These are phyloP conservation scores for Aptenodytes patagonicus DNA, from an alignment of 2,113 vertebrate species.

Conservation along the genomic window DNA sequence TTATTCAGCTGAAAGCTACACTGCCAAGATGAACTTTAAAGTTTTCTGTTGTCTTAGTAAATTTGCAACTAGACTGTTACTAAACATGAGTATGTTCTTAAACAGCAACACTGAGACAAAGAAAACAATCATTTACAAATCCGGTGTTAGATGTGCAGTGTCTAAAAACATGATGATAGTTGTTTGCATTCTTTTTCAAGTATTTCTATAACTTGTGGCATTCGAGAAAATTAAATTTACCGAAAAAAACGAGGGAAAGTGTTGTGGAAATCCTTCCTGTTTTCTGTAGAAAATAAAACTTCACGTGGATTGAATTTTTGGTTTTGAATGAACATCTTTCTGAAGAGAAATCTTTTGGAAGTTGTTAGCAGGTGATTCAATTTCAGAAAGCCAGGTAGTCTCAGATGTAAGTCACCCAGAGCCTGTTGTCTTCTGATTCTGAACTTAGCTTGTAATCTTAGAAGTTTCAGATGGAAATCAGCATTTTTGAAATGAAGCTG, in stretches of 20 bases:
- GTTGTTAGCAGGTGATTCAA: neutral
- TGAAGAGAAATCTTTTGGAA: neutral
- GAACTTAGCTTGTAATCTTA: neutral
- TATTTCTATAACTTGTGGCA: neutral
- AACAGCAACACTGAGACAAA: neutral
- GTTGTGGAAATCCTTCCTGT: neutral
- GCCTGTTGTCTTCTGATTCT: neutral
- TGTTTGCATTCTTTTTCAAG: neutral
- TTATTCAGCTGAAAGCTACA: neutral
- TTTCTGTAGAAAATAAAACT: neutral
- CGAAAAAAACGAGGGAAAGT: neutral
- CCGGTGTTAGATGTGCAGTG: neutral
- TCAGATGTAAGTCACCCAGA: neutral
- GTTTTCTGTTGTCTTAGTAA: neutral
- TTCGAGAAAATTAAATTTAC: neutral
- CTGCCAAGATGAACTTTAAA: neutral
- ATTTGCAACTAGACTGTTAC: neutral
- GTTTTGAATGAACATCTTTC: neutral
- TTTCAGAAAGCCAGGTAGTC: neutral
- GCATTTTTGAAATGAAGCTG: neutral
- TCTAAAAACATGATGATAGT: neutral
- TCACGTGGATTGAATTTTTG: neutral
- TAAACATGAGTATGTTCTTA: neutral
- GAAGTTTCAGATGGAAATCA: neutral
- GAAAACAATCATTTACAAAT: neutral